Base-by-base conservation (phyloP, 2,888 invertebrate genomes). In the Andrena hattorfiana region DNA sequence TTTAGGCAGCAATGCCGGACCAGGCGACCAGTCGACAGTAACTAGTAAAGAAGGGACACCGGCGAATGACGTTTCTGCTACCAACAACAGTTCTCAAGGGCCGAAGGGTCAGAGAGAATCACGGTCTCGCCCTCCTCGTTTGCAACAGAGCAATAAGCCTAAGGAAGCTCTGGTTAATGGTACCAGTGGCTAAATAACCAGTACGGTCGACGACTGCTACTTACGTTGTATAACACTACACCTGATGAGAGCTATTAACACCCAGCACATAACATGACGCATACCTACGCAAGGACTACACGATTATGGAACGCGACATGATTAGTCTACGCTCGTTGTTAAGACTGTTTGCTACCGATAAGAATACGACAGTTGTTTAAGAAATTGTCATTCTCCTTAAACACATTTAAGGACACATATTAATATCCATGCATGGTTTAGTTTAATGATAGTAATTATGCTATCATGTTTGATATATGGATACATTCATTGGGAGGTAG, bases 161-260 rank as follows among this genome's bases (percentile, higher is more conserved):
- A 96, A 96, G 90, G 96, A 96, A 94, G 94, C 96, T 93, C 95
- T 96, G 94, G 95, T 96, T 89, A 96, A 96, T 94, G 96, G 96
- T 94, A 95, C 96, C 92, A 94, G 94, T 93, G 94, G 94, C 92
- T 94, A 94, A 92, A 85, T 81, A 85, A 87, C 80, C 83, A 68
- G 80, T 84, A 72, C 60, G 86, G 75, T 85, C 79, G 67, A 83
- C 85, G 84, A 82, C 72, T 85, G 83, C 84, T 85, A 87, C 86
- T 85, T 85, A 89, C 81, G 78, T 89, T 83, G 78, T 89, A 85
- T 88, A 88, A 90, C 83, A 89, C 87, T 89, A 91, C 90, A 90
- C 91, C 86, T 89, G 89, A 89, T 89, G 90, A 91, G 89, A 91
- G 90, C 91, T 91, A 89, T 89, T 84, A 91, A 92, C 91, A 92